phyloP scores from a whole-genome alignment of 2,113 vertebrate species.

The Xyrauchen texanus region DNA sequence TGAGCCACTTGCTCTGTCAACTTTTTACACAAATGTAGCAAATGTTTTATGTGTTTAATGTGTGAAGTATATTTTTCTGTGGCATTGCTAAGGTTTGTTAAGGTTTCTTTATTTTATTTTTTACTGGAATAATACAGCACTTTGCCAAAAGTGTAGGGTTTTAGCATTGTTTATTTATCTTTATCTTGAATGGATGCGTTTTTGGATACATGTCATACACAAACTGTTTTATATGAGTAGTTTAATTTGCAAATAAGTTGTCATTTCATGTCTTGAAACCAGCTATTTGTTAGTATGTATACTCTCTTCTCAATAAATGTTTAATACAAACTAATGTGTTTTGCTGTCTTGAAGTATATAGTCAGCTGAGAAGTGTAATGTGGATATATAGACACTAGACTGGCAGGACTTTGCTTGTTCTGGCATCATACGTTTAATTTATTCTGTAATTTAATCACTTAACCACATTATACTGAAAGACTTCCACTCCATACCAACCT shows the following conservation, averaged over 20 bases:
- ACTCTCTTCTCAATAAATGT: constrained; percentile 73
- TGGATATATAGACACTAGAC: neutral
- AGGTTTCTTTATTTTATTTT: constrained; percentile 35
- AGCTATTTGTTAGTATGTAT: constrained; percentile 66
- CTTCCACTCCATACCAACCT: neutral
- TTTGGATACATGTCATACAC: constrained; percentile 71
- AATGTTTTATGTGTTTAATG: constrained; percentile 67
- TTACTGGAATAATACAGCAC: constrained; percentile 88
- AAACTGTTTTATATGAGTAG: constrained; percentile 61
- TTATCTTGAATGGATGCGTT: constrained; percentile 58
- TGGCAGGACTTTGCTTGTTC: neutral
- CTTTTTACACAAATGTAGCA: constrained; percentile 84
- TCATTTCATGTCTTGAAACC: constrained; percentile 66
- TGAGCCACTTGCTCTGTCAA: constrained; percentile 74
- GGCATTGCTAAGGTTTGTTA: constrained; percentile 71
- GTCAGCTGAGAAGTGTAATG: neutral
- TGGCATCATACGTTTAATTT: neutral
- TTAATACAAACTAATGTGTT: constrained; percentile 51
- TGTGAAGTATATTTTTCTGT: constrained; percentile 70
- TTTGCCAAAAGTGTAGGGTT: constrained; percentile 91
- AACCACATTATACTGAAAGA: neutral
- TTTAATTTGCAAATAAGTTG: constrained; percentile 53
- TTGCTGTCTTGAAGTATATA: neutral
- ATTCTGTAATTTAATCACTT: constrained; percentile 1
- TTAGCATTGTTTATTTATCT: constrained; percentile 72